phyloP scores from a whole-genome alignment of 2,113 vertebrate genomes.

The Oncorhynchus mykiss region DNA sequence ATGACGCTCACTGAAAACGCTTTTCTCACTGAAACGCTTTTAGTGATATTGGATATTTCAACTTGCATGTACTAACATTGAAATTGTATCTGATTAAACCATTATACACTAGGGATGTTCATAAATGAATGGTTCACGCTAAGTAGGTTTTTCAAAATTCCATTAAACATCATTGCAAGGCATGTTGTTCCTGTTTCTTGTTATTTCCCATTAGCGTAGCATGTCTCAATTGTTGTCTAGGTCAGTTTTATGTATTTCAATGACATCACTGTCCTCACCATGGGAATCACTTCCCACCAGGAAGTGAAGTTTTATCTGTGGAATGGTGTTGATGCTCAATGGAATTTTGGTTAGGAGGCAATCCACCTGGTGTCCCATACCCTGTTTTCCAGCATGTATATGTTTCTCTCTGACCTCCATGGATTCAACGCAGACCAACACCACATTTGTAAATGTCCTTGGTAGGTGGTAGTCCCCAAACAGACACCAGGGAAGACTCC shows the following conservation, averaged over 20 bases:
- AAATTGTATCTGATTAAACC: conserved; percentile 62
- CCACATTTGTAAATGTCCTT: conserved; percentile 7
- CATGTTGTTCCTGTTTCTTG: conserved; percentile 72
- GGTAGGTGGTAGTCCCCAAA: neutral
- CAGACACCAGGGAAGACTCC: neutral
- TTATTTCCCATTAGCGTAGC: conserved; percentile 53
- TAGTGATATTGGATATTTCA: conserved; percentile 62
- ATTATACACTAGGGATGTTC: conserved; percentile 67
- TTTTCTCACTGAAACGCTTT: conserved; percentile 39
- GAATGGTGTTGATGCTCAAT: conserved; percentile 65
- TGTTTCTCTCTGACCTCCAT: conserved; percentile 11
- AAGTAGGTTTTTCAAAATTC: conserved; percentile 74
- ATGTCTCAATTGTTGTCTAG: neutral
- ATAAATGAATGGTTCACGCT: conserved; percentile 66
- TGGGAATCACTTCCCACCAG: conserved; percentile 54
- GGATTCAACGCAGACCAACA: neutral
- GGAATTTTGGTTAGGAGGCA: conserved; percentile 58
- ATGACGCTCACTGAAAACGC: conserved; percentile 50
- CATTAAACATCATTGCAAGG: conserved; percentile 79
- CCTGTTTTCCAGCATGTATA: conserved; percentile 41
- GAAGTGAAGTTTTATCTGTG: conserved; percentile 51
- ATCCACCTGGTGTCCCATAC: conserved; percentile 26
- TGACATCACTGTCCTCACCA: conserved; percentile 18
- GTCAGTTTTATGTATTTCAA: conserved; percentile 27
- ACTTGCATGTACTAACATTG: conserved; percentile 78